Evolutionary conservation across 2,888 invertebrate species (phyloP), one percentile per base, ranked within the genome.

Genomic region (Asteroscopus sphinx): DNA sequence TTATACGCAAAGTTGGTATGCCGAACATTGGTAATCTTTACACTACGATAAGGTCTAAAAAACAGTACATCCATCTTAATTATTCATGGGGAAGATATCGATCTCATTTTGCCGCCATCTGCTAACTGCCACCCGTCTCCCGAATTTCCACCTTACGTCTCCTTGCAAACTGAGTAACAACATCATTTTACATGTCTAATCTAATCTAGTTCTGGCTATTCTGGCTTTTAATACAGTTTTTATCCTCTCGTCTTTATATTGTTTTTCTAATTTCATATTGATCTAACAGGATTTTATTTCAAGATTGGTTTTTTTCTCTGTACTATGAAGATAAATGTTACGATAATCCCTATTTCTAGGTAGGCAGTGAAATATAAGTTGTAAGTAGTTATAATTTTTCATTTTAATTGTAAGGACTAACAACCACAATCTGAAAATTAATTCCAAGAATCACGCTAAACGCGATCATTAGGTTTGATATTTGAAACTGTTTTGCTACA

Each of bases 61-160:
- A 84, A 77, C 73, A 68, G 80, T 80, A 84, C 82, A 88, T 89
- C 76, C 80, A 77, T 88, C 83, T 90, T 88, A 89, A 91, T 91
- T 90, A 91, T 91, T 90, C 90, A 91, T 86, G 81, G 79, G 76
- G 66, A 64, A 64, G 59, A 73, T 89, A 91, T 90, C 83, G 89
- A 90, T 87, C 84, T 72, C 40, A 71, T 70, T 76, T 70, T 60
- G 48, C 60, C 78, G 80, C 78, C 86, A 85, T 81, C 84, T 83
- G 82, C 69, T 75, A 66, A 80, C 73, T 72, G 73, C 72, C 73
- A 54, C 68, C 71, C 77, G 72, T 75, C 77, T 63, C 51, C 60
- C 58, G 51, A n/a, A 68, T 40, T 62, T 56, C 45, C 55, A 39
- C 11, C 41, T 67, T 55, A 53, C 41, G n/a, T 36, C 32, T 59